Base-by-base conservation (phyloP, 2,888 invertebrate genomes). In the Mechanitis mazaeus region DNA sequence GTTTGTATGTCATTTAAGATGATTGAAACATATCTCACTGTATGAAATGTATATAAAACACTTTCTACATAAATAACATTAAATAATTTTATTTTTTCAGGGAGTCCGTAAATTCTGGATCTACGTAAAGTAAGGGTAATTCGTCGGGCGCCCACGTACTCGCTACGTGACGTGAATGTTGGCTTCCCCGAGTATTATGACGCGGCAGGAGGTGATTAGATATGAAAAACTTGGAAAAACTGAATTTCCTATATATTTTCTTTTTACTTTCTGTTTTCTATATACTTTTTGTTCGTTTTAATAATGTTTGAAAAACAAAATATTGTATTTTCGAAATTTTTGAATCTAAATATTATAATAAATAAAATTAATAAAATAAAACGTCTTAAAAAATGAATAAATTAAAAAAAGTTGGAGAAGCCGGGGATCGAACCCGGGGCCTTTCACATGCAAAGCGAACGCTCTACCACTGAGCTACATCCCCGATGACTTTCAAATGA, bases 381-480 rank as follows among this genome's bases (percentile, higher is more conserved):
- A 6, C 11, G 2, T 42, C 3, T 9, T 9, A 42, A 42, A 9
- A 9, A 42, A 42, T 42, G 9, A 1, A 11, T 1, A 9, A 42
- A 42, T 42, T 0, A 42, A 42, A 42, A 42, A 42, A 42, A 42
- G 9, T 42, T 94, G 95, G 95, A 94, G 95, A 94, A 95, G 95
- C 96, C 94, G 96, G 96, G 96, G 96, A 96, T 96, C 94, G 96
- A 96, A 96, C 96, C 96, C 96, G 94, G 96, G 96, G 94, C 96
- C 96, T 96, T 96, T 96, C 96, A 95, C 96, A 96, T 96, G 96
- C 96, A 96, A 96, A 96, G 96, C 96, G 96, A 96, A 96, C 96
- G 96, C 96, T 96, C 96, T 96, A 96, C 96, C 96, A 96, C 96
- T 96, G 96, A 96, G 96, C 96, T 96, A 96, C 95, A 96, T 95